Percentiles rank a stretch among this genome's conserved stretches.
Conservation (phyloP, 2,113 vertebrate species). For the Tricholaema leucomelas region DNA sequence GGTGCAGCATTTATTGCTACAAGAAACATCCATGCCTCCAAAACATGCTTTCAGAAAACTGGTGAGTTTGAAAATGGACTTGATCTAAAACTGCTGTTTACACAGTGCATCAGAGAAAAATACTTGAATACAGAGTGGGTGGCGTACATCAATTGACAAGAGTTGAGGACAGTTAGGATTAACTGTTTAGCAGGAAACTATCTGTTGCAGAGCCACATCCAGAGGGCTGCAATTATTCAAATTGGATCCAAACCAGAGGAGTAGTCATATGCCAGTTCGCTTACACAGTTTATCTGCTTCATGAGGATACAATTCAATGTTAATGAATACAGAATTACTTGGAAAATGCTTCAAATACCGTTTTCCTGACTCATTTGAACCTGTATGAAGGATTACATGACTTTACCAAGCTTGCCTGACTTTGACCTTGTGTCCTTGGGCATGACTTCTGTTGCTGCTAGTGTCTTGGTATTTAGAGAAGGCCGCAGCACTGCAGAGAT, state of each 20-base stretch:
- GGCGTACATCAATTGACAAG: neutral
- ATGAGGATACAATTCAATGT: neutral
- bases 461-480: neutral
- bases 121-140: neutral
- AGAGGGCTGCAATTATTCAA: neutral
- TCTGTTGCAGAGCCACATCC: rapidly evolving
- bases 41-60: constrained; percentile 86
- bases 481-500: rapidly evolving
- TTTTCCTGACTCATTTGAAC: neutral
- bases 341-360: neutral
- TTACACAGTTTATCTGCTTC: neutral
- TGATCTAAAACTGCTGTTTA: neutral
- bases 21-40: constrained; percentile 89
- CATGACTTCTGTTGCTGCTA: neutral
- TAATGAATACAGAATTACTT: neutral
- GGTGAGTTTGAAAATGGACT: constrained; percentile 74
- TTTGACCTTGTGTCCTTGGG: constrained; percentile 51
- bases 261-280: rapidly evolving
- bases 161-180: rapidly evolving
- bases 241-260: neutral
- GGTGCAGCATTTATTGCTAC: constrained; percentile 88
- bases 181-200: neutral
- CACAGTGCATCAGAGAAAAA: neutral
- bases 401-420: neutral
- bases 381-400: rapidly evolving